phyloP scores from a whole-genome alignment of 2,113 vertebrate species.

The Stegastes partitus region DNA sequence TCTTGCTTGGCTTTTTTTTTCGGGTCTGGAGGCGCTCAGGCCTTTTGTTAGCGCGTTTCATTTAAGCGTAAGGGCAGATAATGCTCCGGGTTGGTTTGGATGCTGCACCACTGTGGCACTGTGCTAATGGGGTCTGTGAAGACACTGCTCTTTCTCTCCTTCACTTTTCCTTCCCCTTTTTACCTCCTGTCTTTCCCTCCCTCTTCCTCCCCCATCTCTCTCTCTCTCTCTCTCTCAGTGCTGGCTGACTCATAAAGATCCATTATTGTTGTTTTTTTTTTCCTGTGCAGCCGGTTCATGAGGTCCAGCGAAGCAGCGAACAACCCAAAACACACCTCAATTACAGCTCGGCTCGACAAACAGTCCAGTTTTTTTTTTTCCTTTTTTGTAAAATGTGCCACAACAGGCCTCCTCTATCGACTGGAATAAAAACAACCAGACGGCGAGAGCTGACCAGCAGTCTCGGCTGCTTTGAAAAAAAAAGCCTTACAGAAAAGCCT shows the following conservation, averaged over 20 bases:
- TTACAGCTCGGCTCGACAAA: slow-evolving; percentile 72
- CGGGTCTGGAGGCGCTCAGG: slow-evolving; percentile 80
- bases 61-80: slow-evolving; percentile 82
- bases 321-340: slow-evolving; percentile 79
- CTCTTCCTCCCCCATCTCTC: slow-evolving; percentile 16
- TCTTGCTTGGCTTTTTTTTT: slow-evolving; percentile 53
- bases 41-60: slow-evolving; percentile 86
- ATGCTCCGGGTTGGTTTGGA: slow-evolving; percentile 82
- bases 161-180: slow-evolving; percentile 37
- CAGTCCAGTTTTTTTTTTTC: slow-evolving; percentile 39
- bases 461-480: slow-evolving; percentile 42
- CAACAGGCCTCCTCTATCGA: slow-evolving; percentile 76
- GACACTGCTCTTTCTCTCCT: slow-evolving; percentile 66
- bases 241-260: slow-evolving; percentile 77
- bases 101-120: slow-evolving; percentile 79
- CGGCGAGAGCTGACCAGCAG: slow-evolving; percentile 65
- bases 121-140: slow-evolving; percentile 84
- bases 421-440: slow-evolving; percentile 74
- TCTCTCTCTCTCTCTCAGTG: slow-evolving; percentile 22
- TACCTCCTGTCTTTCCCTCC: slow-evolving; percentile 37
- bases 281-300: slow-evolving; percentile 68
- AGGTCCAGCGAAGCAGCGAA: slow-evolving; percentile 74
- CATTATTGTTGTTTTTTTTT: slow-evolving; percentile 73
- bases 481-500: slow-evolving; percentile 60
- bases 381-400: slow-evolving; percentile 56